Base-by-base conservation (phyloP, 2,113 vertebrate species). In the Pluvialis apricaria region DNA sequence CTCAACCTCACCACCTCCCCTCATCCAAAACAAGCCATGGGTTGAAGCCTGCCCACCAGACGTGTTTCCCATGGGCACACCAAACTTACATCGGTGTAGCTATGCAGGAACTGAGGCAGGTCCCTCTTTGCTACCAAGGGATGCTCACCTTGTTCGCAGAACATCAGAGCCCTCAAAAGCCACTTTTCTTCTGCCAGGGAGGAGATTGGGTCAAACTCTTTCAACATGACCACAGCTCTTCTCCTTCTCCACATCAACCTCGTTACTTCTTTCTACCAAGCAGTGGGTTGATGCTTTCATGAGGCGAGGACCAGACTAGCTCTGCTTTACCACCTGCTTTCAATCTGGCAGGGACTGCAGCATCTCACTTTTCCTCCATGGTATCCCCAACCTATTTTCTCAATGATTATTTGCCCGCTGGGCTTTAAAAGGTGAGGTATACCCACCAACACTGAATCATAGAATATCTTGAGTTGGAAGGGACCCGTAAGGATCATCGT, bases 31-130 rank as follows among this genome's bases (percentile, higher is more conserved):
- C 31, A 49, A 64, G 36, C 26, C 21, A 22, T 3, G 4, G 2
- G 0, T 2, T 61, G 22, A 45, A 61, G 62, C 11, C 2, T 36
- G 22, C 61, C 68, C 40, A 21, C 20, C 34, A 11, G 40, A 26
- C 21, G 13, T 0, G 0, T 94, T 80, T 58, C n/a, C 61, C 32
- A 7, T 2, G 5, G 47, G 24, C 31, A 70, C 13, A 29, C 25
- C 17, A 18, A 72, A 7, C 21, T 15, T 8, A 4, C 20, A 8
- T 9, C 0, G 0, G 16, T 36, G 52, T 25, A 86, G 61, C 47
- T 14, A 24, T 3, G 29, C 69, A 86, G 69, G 58, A 69, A 2
- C 32, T 2, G 10, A 38, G 15, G 34, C 14, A 29, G 49, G 36
- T 8, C 55, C 28, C 11, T 75, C 38, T 73, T 32, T 71, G 15